Conservation (phyloP, 2,888 invertebrate genomes). For the Phortica magna region DNA sequence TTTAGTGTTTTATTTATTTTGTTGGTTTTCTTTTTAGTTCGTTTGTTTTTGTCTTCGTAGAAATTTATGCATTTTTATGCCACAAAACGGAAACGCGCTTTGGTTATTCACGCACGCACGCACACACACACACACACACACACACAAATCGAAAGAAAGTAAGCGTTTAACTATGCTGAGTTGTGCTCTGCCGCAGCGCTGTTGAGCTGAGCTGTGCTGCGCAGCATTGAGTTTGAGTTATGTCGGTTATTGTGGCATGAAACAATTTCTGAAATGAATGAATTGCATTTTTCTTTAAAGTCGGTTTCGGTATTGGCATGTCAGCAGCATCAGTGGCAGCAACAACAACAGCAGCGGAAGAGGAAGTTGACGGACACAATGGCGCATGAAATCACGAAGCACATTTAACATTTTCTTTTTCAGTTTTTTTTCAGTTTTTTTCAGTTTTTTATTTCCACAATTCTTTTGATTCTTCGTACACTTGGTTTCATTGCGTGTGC, state of each 20-base stretch:
- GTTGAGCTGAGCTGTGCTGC: neutral
- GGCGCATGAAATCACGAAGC: neutral
- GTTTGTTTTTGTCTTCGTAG: neutral
- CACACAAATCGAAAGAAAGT: neutral
- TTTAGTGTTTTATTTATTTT: neutral
- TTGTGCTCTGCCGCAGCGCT: slow-evolving; percentile 1
- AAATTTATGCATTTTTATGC: slow-evolving; percentile 28
- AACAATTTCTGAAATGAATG: slow-evolving; percentile 39
- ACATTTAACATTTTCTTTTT: neutral
- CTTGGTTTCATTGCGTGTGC: neutral
- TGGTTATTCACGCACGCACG: slow-evolving; percentile 1
- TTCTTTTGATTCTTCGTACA: neutral
- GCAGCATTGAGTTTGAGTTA: neutral
- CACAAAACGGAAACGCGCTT: slow-evolving; percentile 11
- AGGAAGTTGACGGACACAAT: neutral
- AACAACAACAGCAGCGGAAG: neutral
- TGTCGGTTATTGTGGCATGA: slow-evolving; percentile 4
- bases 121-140: slow-evolving; percentile 3
- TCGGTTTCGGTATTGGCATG: neutral
- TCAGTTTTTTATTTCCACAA: neutral
- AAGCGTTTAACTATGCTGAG: slow-evolving; percentile 45
- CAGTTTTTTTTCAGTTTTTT: slow-evolving; percentile 2
- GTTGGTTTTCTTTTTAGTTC: neutral
- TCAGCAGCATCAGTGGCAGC: neutral
- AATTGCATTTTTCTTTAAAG: slow-evolving; percentile 27